Conservation (phyloP, 2,113 vertebrate genomes). For the Leptosomus discolor region DNA sequence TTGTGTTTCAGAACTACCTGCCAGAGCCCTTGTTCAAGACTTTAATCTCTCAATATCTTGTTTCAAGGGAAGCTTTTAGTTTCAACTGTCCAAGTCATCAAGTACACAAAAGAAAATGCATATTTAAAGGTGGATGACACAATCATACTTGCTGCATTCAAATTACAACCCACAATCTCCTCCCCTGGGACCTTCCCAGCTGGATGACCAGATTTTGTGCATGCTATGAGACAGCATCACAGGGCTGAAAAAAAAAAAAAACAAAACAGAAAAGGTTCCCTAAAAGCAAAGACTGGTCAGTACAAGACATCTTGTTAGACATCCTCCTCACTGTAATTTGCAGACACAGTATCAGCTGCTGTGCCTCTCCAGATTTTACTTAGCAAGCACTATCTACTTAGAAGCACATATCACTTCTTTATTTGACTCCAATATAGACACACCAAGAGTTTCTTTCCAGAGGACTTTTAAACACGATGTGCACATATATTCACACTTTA, state of each 20-base stretch:
- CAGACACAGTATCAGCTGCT: not conserved
- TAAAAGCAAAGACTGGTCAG: not conserved
- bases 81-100: not conserved
- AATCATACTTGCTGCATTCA: not conserved
- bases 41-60: slow-evolving; percentile 4
- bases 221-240: not conserved
- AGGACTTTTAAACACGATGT: not conserved
- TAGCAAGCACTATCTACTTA: too few species aligned
- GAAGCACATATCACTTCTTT: not conserved
- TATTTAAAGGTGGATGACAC: not conserved
- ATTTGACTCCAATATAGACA: not conserved
- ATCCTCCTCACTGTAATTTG: not conserved
- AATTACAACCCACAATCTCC: not conserved
- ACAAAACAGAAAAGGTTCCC: not conserved
- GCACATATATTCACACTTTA: not conserved
- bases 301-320: not conserved
- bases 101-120: not conserved
- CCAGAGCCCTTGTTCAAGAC: slow-evolving; percentile 9
- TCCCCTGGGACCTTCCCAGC: not conserved
- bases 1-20: slow-evolving; percentile 20
- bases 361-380: not conserved
- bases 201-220: not conserved
- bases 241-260: not conserved
- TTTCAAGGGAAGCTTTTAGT: slow-evolving; percentile 28
- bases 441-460: not conserved